Base-by-base conservation (phyloP, 2,113 vertebrate species). In the Terrapene triunguis region DNA sequence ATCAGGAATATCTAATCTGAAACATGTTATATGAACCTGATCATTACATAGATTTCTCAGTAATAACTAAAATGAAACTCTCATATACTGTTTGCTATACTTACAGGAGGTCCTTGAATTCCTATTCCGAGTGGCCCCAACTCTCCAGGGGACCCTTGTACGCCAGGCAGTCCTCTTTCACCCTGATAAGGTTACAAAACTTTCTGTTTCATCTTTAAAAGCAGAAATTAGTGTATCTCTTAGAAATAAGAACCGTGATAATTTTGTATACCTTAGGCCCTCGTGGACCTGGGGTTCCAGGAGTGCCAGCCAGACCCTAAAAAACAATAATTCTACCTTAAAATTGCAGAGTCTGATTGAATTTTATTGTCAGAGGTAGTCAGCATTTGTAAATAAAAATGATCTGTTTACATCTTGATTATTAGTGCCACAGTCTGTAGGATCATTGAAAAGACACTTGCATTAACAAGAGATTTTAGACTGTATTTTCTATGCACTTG, bases 141-240 rank as follows among this genome's bases (percentile, higher is more conserved):
- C 84, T 99, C 99, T 54, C 99, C 99, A 5, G 98, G 98, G 42
- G 99, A 98, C 88, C 99, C 99, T 14, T 99, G 99, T 54, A 99
- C 93, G 53, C 99, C 99, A 22, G 99, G 99, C 1, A 99, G 97
- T 35, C 99, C 99, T 98, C 99, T 98, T 96, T 99, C 99, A 11
- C 99, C 99, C 99, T 99, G 95, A 87, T 74, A 90, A 94, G 32
- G 17, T 83, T 53, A 87, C n/a, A 97, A 85, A 42, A 7, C 11
- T 86, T 95, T 91, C 48, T 19, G 72, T 97, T 59, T 98, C 25
- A 88, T 51, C 38, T 59, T 32, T 87, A 93, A 90, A 91, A 5
- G 5, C 13, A 82, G 94, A 91, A 65, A 17, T 2, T 2, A 17
- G 69, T 32, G 14, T 35, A 35, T 57, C 76, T 62, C 74, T 91